These are phyloP conservation scores for Luperina nickerlii DNA, from an alignment of 2,888 invertebrate species.

Conservation along the genomic window DNA sequence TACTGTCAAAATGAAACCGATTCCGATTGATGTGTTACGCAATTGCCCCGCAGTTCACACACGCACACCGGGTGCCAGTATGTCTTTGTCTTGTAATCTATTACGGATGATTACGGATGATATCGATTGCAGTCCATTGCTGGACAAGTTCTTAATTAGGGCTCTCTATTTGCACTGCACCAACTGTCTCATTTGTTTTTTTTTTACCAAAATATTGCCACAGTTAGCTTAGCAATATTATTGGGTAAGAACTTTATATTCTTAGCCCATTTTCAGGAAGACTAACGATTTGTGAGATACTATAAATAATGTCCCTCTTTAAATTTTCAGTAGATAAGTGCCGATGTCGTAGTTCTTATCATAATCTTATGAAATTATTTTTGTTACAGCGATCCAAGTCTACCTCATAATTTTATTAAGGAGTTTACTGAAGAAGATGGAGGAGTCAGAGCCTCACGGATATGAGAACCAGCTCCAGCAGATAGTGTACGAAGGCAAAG, in stretches of 20 bases:
- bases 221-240: neutral
- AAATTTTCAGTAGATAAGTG: neutral
- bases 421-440: constrained; percentile 80
- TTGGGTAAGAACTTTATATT: neutral
- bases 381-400: constrained; percentile 76
- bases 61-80: too few species aligned
- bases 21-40: too few species aligned
- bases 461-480: constrained; percentile 83
- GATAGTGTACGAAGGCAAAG: constrained; percentile 77
- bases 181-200: neutral
- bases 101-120: too few species aligned
- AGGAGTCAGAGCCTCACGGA: constrained; percentile 68
- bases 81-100: too few species aligned
- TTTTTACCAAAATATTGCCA: neutral
- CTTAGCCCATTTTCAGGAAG: neutral
- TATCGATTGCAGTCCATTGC: too few species aligned
- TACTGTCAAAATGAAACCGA: too few species aligned
- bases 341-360: neutral
- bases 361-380: neutral
- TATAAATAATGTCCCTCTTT: neutral
- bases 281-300: neutral
- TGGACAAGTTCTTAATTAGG: neutral
- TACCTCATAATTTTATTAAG: constrained; percentile 79
- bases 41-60: too few species aligned
- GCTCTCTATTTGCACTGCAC: neutral